phyloP scores from a whole-genome alignment of 2,113 vertebrate genomes.

The Tyrannus savana region DNA sequence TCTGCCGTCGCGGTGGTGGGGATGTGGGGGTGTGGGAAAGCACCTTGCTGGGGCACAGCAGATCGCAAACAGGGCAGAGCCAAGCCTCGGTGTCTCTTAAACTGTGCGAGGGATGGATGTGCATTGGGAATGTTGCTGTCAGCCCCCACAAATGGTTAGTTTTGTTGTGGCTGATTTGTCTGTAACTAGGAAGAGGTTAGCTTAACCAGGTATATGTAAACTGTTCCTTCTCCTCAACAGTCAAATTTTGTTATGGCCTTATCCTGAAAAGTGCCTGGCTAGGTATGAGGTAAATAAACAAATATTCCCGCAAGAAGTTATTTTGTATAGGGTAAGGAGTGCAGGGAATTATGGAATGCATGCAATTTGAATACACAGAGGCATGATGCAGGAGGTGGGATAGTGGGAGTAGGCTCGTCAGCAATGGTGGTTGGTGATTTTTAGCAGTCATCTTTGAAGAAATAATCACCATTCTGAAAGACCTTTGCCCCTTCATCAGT shows the following conservation, averaged over 20 bases:
- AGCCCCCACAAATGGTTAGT: no score
- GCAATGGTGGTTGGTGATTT: background rate
- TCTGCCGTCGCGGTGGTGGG: rapidly evolving
- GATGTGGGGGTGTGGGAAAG: background rate
- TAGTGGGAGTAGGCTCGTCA: rapidly evolving
- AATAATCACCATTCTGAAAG: background rate
- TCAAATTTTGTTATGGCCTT: background rate
- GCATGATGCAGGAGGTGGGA: background rate
- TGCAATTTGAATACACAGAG: background rate
- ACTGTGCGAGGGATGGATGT: rapidly evolving
- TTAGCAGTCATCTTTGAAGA: background rate
- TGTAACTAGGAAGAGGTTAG: background rate
- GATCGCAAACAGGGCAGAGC: background rate
- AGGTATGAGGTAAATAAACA: background rate
- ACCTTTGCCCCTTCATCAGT: background rate
- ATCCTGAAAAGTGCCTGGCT: background rate
- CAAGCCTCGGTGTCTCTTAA: background rate
- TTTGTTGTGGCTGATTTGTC: background rate
- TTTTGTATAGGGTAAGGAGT: background rate
- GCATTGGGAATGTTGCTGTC: rapidly evolving
- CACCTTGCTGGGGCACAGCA: background rate
- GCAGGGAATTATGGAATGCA: background rate
- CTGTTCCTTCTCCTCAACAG: background rate
- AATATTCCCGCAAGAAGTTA: background rate
- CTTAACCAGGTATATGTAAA: rapidly evolving